Conservation (phyloP, 2,797 vertebrate species). For the Meda fulgida region DNA sequence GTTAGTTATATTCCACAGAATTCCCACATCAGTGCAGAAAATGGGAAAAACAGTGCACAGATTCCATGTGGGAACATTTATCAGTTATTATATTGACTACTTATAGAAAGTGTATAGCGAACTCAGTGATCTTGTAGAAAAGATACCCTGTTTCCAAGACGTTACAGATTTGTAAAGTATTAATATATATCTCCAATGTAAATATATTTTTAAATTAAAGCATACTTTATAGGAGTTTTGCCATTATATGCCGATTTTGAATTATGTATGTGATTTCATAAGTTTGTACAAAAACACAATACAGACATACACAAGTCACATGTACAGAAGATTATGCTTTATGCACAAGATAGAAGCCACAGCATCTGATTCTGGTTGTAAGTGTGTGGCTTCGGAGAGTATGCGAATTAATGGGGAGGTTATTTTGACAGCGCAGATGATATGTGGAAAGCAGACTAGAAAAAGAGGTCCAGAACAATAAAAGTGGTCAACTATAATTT, state of each 20-base stretch:
- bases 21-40: background rate
- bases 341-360: background rate
- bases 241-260: background rate
- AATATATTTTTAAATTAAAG: slow-evolving; percentile 48
- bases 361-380: slow-evolving; percentile 16
- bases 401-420: background rate
- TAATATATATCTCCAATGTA: slow-evolving; percentile 46
- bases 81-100: background rate
- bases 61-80: background rate
- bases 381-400: background rate
- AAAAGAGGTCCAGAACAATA: background rate
- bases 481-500: background rate
- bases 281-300: background rate
- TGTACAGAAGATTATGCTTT: background rate
- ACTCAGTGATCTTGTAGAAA: background rate
- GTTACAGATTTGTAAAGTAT: slow-evolving; percentile 37
- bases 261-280: background rate
- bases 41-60: background rate
- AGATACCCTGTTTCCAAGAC: background rate
- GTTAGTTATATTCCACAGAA: background rate
- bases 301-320: background rate
- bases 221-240: background rate
- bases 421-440: slow-evolving; percentile 11
- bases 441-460: slow-evolving; percentile 10
- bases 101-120: background rate